Percentiles rank a stretch among this genome's conserved stretches.
These are phyloP conservation scores for Theretra japonica DNA, from an alignment of 2,888 invertebrate genomes.

Conservation along the genomic window DNA sequence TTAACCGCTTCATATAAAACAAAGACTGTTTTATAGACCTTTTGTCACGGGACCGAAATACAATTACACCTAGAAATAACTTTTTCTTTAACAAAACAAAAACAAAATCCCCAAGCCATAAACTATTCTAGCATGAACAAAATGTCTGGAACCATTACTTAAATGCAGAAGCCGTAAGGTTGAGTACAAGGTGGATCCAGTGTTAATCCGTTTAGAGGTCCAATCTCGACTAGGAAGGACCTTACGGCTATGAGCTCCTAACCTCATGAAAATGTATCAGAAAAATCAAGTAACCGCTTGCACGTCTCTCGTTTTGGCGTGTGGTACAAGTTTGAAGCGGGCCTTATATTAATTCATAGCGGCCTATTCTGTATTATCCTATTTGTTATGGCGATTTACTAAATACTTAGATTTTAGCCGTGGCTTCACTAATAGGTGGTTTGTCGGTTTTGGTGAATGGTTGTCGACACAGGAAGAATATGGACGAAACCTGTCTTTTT, in stretches of 20 bases:
- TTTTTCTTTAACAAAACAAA: not conserved
- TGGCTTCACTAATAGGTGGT: too few relatives aligned
- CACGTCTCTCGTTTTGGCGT: conserved; percentile 55
- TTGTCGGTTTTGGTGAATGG: too few relatives aligned
- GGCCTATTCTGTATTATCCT: too few relatives aligned
- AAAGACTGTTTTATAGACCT: too few relatives aligned
- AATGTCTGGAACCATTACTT: conserved; percentile 16
- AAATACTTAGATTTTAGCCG: too few relatives aligned
- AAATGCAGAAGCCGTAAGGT: conserved; percentile 11
- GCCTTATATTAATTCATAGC: not conserved
- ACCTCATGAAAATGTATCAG: conserved; percentile 84
- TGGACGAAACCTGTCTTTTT: too few relatives aligned
- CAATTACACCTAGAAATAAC: not conserved
- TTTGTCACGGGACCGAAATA: too few relatives aligned
- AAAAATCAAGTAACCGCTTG: conserved; percentile 78
- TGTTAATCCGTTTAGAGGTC: conserved; percentile 71
- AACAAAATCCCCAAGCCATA: not conserved
- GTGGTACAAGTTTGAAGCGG: conserved; percentile 54
- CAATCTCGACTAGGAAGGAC: conserved; percentile 61
- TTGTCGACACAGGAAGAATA: too few relatives aligned
- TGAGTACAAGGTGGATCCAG: conserved; percentile 13
- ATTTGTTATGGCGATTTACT: too few relatives aligned
- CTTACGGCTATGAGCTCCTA: conserved; percentile 59
- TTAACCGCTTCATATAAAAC: too few relatives aligned
- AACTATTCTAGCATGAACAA: not conserved